phyloP scores from a whole-genome alignment of 2,113 vertebrate species.

The Pseudopodoces humilis region DNA sequence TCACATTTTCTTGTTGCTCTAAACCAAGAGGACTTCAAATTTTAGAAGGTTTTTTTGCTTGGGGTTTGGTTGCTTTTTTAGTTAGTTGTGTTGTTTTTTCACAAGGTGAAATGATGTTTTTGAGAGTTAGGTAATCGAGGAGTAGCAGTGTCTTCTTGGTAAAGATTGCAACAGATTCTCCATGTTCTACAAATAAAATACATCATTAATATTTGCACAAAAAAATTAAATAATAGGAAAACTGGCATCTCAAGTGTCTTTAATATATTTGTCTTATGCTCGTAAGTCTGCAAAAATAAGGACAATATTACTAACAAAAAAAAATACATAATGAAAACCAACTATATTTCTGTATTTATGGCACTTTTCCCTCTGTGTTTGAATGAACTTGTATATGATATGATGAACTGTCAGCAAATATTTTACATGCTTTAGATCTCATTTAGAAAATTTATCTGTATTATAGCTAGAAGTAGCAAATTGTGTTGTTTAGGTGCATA shows the following conservation, averaged over 20 bases:
- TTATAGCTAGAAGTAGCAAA: background rate
- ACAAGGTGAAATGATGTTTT: background rate
- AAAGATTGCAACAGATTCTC: background rate
- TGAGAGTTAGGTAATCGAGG: background rate
- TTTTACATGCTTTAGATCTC: background rate
- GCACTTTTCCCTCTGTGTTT: background rate
- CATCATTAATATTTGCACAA: background rate
- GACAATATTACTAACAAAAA: background rate
- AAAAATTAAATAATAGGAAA: background rate
- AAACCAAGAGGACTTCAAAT: background rate
- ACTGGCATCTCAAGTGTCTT: background rate
- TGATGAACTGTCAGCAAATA: background rate
- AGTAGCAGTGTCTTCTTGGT: background rate
- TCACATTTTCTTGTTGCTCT: background rate
- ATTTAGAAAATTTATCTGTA: background rate
- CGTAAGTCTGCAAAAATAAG: background rate
- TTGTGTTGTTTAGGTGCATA: background rate
- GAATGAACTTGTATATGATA: background rate
- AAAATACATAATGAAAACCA: background rate
- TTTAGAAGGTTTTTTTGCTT: background rate
- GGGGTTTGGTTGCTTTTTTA: background rate
- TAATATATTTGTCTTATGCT: background rate
- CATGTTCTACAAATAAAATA: background rate
- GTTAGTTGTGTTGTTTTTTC: background rate
- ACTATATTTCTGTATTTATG: background rate